phyloP scores from a whole-genome alignment of 2,113 vertebrate species.

The Scatophagus argus region DNA sequence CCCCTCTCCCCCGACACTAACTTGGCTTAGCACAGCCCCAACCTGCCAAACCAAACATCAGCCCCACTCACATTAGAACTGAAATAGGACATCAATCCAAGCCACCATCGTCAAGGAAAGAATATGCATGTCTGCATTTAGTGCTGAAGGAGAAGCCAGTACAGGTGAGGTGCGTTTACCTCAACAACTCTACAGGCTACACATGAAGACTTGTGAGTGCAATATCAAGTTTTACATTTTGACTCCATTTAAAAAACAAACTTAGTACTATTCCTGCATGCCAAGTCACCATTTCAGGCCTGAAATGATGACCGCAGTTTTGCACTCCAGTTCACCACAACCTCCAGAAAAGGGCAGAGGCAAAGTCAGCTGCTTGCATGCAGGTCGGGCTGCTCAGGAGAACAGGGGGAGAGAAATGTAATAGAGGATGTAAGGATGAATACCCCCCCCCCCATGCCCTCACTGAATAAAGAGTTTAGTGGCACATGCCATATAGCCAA shows the following conservation, averaged over 20 bases:
- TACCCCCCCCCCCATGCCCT: slow-evolving; percentile 19
- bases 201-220: slow-evolving; percentile 22
- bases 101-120: slow-evolving; percentile 43
- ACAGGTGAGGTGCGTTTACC: slow-evolving; percentile 24
- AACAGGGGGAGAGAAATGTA: slow-evolving; percentile 25
- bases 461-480: slow-evolving; percentile 34
- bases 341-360: slow-evolving; percentile 58
- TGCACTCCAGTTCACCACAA: slow-evolving; percentile 66
- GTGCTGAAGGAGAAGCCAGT: slow-evolving; percentile 1
- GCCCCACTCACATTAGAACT: slow-evolving; percentile 62
- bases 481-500: slow-evolving; percentile 44
- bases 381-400: slow-evolving; percentile 17
- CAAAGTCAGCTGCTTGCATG: slow-evolving; percentile 25
- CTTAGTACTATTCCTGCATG: slow-evolving; percentile 35
- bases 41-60: slow-evolving; percentile 74
- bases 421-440: slow-evolving; percentile 24
- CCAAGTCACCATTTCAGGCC: slow-evolving; percentile 62
- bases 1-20: slow-evolving; percentile 52
- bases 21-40: slow-evolving; percentile 43
- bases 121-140: slow-evolving; percentile 27
- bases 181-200: neutral
- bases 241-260: slow-evolving; percentile 52
- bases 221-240: slow-evolving; percentile 37
- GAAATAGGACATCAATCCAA: slow-evolving; percentile 67
- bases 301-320: slow-evolving; percentile 65